phyloP scores from a whole-genome alignment of 1,140 invertebrate species.

The Brachionus calyciflorus region DNA sequence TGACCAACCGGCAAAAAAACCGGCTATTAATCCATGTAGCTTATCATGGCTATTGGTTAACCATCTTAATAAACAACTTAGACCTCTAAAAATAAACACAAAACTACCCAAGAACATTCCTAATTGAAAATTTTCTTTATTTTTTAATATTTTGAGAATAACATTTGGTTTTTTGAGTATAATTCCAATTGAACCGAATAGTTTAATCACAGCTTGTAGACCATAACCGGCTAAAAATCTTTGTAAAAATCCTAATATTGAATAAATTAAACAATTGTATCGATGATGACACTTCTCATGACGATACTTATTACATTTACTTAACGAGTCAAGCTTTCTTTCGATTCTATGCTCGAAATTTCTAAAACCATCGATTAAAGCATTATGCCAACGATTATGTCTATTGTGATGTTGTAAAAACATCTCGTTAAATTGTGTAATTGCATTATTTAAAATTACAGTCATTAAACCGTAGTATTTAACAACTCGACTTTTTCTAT shows the following conservation, averaged over 20 bases:
- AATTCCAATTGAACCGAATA: constrained; percentile 50
- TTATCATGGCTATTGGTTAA: constrained; percentile 51
- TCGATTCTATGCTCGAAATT: constrained; percentile 21
- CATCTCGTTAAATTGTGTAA: neutral
- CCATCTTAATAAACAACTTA: constrained; percentile 56
- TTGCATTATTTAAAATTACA: neutral
- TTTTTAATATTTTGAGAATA: constrained; percentile 50
- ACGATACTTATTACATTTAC: neutral
- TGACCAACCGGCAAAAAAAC: constrained; percentile 55
- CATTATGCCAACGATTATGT: constrained; percentile 15
- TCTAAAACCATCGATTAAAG: neutral
- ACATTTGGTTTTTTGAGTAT: constrained; percentile 51
- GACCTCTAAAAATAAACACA: constrained; percentile 53
- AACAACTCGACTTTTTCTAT: constrained; percentile 31
- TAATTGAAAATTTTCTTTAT: constrained; percentile 52
- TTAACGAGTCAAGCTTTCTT: constrained; percentile 15
- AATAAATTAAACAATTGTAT: constrained; percentile 39
- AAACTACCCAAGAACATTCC: constrained; percentile 56
- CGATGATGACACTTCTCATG: neutral
- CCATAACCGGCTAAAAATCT: constrained; percentile 54
- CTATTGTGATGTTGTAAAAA: constrained; percentile 10
- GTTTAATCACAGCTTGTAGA: constrained; percentile 53
- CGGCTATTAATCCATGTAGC: constrained; percentile 54
- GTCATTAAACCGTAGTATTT: constrained; percentile 35
- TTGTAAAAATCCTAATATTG: constrained; percentile 49